phyloP scores from a whole-genome alignment of 2,797 vertebrate species.

The Hypotaenidia okinawae region DNA sequence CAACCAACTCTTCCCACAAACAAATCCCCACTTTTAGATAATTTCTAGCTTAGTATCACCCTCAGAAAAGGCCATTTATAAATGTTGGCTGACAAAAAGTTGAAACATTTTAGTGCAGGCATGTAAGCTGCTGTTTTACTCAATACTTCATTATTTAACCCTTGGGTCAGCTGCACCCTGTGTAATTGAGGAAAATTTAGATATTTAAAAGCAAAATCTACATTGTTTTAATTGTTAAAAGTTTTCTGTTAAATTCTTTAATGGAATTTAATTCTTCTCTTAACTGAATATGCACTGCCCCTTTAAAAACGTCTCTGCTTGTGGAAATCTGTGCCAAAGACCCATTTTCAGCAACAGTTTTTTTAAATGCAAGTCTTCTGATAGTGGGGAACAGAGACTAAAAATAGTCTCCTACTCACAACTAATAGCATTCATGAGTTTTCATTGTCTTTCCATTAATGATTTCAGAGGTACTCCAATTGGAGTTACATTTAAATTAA shows the following conservation, averaged over 20 bases:
- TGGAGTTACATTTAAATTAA: conserved; percentile 61
- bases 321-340: background rate
- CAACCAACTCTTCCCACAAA: background rate
- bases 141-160: background rate
- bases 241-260: background rate
- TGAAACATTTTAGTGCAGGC: background rate
- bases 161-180: background rate
- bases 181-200: background rate
- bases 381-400: background rate
- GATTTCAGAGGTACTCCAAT: conserved; percentile 41
- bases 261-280: background rate
- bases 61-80: background rate
- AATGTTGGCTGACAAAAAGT: background rate
- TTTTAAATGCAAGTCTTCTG: background rate
- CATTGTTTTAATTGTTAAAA: background rate
- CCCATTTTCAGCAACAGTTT: background rate
- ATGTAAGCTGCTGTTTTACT: background rate
- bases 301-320: background rate
- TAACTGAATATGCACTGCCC: background rate
- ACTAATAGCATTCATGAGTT: conserved; percentile 58
- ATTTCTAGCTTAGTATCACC: background rate
- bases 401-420: conserved; percentile 25
- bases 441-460: conserved; percentile 39
- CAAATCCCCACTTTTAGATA: background rate
- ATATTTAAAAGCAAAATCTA: background rate